phyloP scores from a whole-genome alignment of 2,888 invertebrate genomes.

The Ptychoptera albimana region DNA sequence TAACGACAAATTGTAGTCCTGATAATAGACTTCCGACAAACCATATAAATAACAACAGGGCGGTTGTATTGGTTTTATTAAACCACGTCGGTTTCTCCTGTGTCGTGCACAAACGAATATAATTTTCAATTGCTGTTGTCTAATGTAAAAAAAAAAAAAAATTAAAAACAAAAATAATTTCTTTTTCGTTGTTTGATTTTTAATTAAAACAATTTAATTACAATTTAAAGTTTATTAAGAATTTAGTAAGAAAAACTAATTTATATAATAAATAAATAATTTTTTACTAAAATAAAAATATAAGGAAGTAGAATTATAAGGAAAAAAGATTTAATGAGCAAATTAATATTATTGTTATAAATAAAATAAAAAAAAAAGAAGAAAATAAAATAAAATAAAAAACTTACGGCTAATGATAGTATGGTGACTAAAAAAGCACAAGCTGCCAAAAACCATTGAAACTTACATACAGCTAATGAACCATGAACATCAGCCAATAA shows the following conservation, averaged over 20 bases:
- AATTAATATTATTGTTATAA: neutral
- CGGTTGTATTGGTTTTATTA: conserved; percentile 31
- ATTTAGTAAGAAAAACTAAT: no score
- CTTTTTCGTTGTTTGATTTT: no score
- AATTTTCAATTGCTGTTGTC: conserved; percentile 47
- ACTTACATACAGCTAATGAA: conserved; percentile 40
- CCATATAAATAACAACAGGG: conserved; percentile 40
- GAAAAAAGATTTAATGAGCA: no score
- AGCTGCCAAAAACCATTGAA: conserved; percentile 49
- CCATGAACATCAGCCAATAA: conserved; percentile 48
- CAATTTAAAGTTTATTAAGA: no score
- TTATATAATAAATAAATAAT: no score
- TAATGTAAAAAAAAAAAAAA: conserved; percentile 13
- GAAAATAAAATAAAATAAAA: no score
- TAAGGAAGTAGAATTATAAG: no score
- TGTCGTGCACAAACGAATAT: conserved; percentile 42
- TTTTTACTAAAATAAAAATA: no score
- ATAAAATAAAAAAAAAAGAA: neutral
- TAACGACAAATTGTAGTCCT: conserved; percentile 41
- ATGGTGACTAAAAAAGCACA: conserved; percentile 49
- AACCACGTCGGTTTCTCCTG: conserved; percentile 23
- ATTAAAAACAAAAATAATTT: no score
- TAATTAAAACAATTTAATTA: no score
- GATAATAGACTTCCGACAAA: conserved; percentile 36
- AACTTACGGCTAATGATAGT: conserved; percentile 39